phyloP scores from a whole-genome alignment of 2,113 vertebrate species.

The Felis catus region F.catus_Fca126_mat1.0 CM031412.1:65978501-65979000 shows the following conservation, averaged over 20 bases:
- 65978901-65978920: too few species aligned
- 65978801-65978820: too few species aligned
- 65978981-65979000: conserved; percentile 11
- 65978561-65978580: conserved; percentile 58
- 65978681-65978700: conserved; percentile 35
- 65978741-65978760: neutral
- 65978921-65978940: too few species aligned
- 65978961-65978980: neutral
- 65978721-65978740: neutral
- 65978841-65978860: too few species aligned
- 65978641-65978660: conserved; percentile 58
- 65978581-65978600: conserved; percentile 47
- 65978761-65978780: too few species aligned
- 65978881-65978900: too few species aligned
- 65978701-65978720: conserved; percentile 36
- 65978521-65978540: conserved; percentile 78
- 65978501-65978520: conserved; percentile 53
- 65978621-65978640: conserved; percentile 75
- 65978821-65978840: too few species aligned
- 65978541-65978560: conserved; percentile 81
- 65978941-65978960: too few species aligned
- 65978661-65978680: conserved; percentile 36
- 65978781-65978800: too few species aligned
- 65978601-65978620: conserved; percentile 63
- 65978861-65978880: too few species aligned